Evolutionary conservation across 2,113 vertebrate species (phyloP), one percentile per base, ranked within the genome.

Genomic region (Caranx melampygus): DNA sequence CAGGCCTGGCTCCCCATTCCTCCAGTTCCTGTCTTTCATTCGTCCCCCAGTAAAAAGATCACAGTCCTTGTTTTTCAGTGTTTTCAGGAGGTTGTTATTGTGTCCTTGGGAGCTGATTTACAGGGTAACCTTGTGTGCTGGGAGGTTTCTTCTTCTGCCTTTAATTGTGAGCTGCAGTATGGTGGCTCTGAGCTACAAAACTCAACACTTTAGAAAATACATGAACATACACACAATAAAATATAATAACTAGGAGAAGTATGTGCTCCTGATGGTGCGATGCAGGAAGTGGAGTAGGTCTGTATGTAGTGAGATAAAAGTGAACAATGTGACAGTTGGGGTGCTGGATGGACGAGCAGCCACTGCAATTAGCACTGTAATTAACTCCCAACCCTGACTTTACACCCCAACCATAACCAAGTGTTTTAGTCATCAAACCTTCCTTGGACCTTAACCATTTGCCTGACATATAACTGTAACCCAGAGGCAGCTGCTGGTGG

Each of bases 71-170:
- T 80, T 75, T 84, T 90, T 79, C 90, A 73, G 75, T 86, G 71
- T 88, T 92, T 88, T 87, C 84, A 81, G 84, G 74, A 81, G 87
- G 87, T 83, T 92, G 88, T 85, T 91, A 91, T 81, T 54, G 81
- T 88, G 89, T 89, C 91, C 87, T 87, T 89, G 87, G 75, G 76
- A 88, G 63, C 86, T 91, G 90, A 92, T 94, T 92, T 94, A 94
- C 87, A 86, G 82, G 84, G 69, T 75, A 84, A 88, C 85, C 86
- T 84, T 83, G 73, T 83, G 87, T 34, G 62, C 78, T 62, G 47
- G 21, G 57, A 20, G 81, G 88, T 71, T 71, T 79, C 79, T 75
- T 85, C 82, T 58, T 90, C 78, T 81, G 81, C 72, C 72, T 90
- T 90, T 90, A 85, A 92, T 90, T 89, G 85, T 64, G 61, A 34